phyloP scores from a whole-genome alignment of 2,113 vertebrate genomes.

The Psettodes erumei region DNA sequence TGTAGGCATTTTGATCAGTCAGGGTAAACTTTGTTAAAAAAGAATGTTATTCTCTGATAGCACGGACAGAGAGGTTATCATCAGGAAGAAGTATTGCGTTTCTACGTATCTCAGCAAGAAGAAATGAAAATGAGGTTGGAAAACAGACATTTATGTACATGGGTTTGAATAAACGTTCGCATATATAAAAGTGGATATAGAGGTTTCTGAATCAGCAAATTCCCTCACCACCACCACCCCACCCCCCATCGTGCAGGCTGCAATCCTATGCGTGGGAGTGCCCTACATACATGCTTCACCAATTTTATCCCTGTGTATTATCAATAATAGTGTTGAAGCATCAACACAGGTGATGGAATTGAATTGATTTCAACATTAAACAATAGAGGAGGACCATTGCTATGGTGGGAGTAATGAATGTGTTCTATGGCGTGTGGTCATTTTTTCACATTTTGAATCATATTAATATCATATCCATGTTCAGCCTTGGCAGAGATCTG shows the following conservation, averaged over 20 bases:
- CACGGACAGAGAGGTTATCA: not conserved
- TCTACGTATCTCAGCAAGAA: not conserved
- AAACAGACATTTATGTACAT: not conserved
- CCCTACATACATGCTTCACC: conserved; percentile 52
- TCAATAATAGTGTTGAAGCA: conserved; percentile 32
- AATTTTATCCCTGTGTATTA: conserved; percentile 29
- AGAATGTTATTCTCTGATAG: not conserved
- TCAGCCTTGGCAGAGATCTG: too few relatives aligned
- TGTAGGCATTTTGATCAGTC: too few relatives aligned
- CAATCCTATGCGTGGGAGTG: conserved; percentile 64
- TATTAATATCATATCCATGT: too few relatives aligned
- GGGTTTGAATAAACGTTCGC: not conserved
- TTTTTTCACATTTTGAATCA: too few relatives aligned
- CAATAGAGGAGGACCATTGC: not conserved
- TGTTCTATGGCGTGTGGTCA: too few relatives aligned
- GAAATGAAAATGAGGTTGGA: not conserved
- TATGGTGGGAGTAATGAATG: not conserved
- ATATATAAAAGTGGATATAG: not conserved
- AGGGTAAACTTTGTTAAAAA: not conserved
- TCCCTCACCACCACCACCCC: conserved; percentile 27
- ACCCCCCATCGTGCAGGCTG: conserved; percentile 29
- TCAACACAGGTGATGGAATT: too few relatives aligned
- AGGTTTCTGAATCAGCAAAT: not conserved
- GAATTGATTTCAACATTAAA: not conserved
- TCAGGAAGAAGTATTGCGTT: not conserved